These are phyloP conservation scores for Scophthalmus maximus DNA, from an alignment of 2,113 vertebrate genomes.

Conservation along the genomic window DNA sequence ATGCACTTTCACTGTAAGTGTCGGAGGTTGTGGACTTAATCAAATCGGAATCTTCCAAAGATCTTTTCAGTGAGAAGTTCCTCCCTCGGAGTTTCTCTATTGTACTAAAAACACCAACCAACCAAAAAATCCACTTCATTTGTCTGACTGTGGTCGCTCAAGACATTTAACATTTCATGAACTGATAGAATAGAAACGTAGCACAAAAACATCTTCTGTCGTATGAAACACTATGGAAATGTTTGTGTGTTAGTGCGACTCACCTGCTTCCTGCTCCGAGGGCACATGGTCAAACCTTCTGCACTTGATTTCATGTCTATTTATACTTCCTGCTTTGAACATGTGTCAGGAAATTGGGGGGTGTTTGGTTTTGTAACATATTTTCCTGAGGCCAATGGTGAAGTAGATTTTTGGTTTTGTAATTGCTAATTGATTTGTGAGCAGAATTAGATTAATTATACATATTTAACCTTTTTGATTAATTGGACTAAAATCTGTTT, in stretches of 20 bases:
- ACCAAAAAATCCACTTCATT: no score
- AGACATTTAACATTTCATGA: no score
- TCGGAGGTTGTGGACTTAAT: no score
- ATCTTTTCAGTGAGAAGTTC: no score
- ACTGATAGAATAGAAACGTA: no score
- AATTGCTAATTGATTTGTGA: not conserved
- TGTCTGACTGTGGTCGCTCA: no score
- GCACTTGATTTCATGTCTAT: not conserved
- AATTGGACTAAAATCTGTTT: no score
- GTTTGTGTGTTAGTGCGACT: not conserved
- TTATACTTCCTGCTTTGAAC: slow-evolving; percentile 17
- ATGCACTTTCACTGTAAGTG: no score
- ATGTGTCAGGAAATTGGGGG: not conserved
- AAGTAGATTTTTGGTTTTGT: not conserved
- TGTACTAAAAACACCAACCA: no score
- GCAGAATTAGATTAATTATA: not conserved
- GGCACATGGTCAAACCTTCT: not conserved
- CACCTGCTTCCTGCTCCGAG: slow-evolving; percentile 5
- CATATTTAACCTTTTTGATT: no score
- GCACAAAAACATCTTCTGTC: not conserved
- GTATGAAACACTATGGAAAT: not conserved
- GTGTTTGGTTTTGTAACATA: not conserved
- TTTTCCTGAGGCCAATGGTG: not conserved
- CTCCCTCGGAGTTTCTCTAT: no score
- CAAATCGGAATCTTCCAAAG: no score